Conservation (phyloP, 2,113 vertebrate species). For the Benitochromis conjunctus region DNA sequence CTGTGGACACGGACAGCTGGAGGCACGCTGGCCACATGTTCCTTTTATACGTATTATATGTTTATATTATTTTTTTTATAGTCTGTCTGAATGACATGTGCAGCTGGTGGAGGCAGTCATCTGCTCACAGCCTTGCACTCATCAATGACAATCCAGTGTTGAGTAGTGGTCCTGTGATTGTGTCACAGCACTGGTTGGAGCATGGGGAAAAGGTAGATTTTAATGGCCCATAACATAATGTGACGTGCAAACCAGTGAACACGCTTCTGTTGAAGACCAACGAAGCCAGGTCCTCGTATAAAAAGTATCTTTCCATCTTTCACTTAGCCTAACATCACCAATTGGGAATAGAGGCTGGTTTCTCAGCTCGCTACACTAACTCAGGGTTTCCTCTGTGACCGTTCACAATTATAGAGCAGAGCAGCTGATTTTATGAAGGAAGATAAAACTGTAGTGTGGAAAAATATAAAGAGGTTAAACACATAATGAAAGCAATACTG, state of each 20-base stretch:
- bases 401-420: neutral
- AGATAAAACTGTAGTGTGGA: neutral
- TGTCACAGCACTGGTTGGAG: neutral
- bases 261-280: neutral
- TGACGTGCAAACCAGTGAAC: neutral
- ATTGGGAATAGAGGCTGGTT: neutral
- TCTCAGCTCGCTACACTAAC: neutral
- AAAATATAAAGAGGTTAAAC: neutral
- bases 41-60: accelerated
- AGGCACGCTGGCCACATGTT: neutral
- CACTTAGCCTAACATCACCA: neutral
- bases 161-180: neutral
- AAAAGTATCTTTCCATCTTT: neutral
- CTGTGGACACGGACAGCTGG: neutral
- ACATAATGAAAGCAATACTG: neutral
- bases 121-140: neutral
- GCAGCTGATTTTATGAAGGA: neutral
- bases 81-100: neutral
- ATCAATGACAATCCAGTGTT: neutral
- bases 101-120: neutral
- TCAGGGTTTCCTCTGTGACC: neutral
- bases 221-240: neutral
- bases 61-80: neutral
- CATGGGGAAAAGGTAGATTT: neutral
- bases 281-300: accelerated